phyloP scores from a whole-genome alignment of 2,797 vertebrate species.

The Anabas testudineus region DNA sequence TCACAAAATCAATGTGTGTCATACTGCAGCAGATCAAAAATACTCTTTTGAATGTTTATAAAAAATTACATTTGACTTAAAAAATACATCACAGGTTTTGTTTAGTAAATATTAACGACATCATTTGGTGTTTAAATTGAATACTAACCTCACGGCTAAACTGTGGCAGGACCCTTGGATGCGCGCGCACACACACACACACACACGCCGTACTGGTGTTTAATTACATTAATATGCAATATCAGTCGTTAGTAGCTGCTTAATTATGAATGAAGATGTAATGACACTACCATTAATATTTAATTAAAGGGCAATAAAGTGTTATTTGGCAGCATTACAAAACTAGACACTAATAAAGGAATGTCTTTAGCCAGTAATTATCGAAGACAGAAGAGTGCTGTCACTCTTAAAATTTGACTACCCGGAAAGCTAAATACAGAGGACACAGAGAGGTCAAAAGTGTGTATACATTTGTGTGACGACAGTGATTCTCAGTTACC shows the following conservation, averaged over 20 bases:
- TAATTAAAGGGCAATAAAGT: constrained; percentile 90
- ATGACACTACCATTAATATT: constrained; percentile 88
- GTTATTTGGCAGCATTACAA: constrained; percentile 89
- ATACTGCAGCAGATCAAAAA: constrained; percentile 12
- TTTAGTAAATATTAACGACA: constrained; percentile 18
- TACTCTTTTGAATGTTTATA: background rate
- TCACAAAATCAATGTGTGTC: constrained; percentile 13
- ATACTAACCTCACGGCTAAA: background rate
- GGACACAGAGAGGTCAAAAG: constrained; percentile 68
- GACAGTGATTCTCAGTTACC: constrained; percentile 2
- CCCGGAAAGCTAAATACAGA: constrained; percentile 67
- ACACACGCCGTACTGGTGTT: constrained; percentile 66
- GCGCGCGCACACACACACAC: constrained; percentile 34
- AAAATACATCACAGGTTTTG: background rate
- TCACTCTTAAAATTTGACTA: constrained; percentile 72
- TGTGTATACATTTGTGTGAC: constrained; percentile 48
- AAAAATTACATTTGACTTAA: background rate
- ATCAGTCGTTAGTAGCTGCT: constrained; percentile 84
- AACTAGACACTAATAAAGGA: constrained; percentile 86
- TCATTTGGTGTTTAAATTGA: constrained; percentile 34
- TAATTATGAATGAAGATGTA: constrained; percentile 89
- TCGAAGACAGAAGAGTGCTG: constrained; percentile 65
- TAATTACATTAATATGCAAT: constrained; percentile 90
- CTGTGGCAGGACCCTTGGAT: constrained; percentile 4
- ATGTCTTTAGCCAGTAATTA: constrained; percentile 80